Conservation (phyloP, 2,797 vertebrate genomes). For the Karalla daura region DNA sequence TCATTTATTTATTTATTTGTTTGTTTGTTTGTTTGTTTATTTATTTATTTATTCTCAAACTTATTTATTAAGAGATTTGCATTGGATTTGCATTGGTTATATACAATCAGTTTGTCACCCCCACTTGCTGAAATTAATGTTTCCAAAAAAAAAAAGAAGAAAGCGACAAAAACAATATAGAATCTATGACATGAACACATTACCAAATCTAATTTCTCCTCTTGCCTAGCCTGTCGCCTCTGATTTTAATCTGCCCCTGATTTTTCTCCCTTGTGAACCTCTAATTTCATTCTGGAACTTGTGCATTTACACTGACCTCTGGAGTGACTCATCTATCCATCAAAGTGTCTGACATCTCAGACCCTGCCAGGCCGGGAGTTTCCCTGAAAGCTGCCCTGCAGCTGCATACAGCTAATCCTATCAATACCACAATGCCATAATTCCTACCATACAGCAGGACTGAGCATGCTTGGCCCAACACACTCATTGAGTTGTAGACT, state of each 20-base stretch:
- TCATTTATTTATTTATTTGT: too few relatives aligned
- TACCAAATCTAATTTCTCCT: background rate
- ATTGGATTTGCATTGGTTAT: too few relatives aligned
- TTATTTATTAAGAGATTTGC: too few relatives aligned
- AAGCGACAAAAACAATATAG: background rate
- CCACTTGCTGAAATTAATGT: too few relatives aligned
- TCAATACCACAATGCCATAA: background rate
- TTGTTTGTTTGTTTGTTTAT: too few relatives aligned
- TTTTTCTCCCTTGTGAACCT: conserved; percentile 47
- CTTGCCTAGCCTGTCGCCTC: background rate
- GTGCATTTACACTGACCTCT: conserved; percentile 88
- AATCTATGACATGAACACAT: background rate
- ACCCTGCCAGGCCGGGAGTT: background rate
- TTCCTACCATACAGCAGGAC: background rate
- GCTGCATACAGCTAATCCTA: background rate
- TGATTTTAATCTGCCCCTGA: conserved; percentile 41
- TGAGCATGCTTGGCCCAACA: background rate
- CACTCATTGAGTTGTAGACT: background rate
- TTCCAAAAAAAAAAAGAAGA: background rate
- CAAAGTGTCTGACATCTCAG: conserved; percentile 41
- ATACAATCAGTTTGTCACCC: too few relatives aligned
- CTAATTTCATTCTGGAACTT: conserved; percentile 90
- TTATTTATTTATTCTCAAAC: too few relatives aligned
- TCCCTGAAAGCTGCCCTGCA: background rate
- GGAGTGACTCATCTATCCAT: conserved; percentile 85